These are phyloP conservation scores for Gopherus evgoodei DNA, from an alignment of 2,113 vertebrate species.

Conservation along the genomic window DNA sequence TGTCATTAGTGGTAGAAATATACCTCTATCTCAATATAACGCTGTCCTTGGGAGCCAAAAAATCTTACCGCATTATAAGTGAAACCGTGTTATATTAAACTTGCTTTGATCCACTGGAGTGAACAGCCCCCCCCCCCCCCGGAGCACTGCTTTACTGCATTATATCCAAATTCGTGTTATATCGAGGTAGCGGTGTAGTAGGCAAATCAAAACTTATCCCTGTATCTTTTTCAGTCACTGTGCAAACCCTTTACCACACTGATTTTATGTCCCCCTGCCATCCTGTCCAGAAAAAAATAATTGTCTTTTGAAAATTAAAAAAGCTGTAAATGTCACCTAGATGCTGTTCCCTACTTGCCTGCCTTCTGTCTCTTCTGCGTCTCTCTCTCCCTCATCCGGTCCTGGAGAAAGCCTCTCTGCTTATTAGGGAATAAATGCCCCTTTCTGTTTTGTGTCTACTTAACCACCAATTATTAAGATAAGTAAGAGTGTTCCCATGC, in stretches of 20 bases:
- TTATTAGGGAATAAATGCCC: conserved; percentile 31
- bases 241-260: not conserved
- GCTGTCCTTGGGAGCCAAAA: too few relatives aligned
- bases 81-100: too few relatives aligned
- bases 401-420: conserved; percentile 11
- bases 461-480: conserved; percentile 36
- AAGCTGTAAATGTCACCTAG: conserved; percentile 18
- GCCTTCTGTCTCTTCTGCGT: not conserved
- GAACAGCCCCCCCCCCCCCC: too few relatives aligned
- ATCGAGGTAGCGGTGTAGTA: not conserved
- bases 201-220: conserved; percentile 19
- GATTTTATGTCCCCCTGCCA: not conserved
- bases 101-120: too few relatives aligned
- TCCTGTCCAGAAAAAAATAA: conserved; percentile 31
- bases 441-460: not conserved
- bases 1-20: not conserved
- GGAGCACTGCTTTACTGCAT: too few relatives aligned
- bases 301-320: not conserved
- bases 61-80: too few relatives aligned
- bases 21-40: too few relatives aligned
- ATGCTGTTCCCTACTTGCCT: not conserved
- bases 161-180: too few relatives aligned
- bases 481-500: conserved; percentile 4
- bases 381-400: not conserved
- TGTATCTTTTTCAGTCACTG: conserved; percentile 16